phyloP scores from a whole-genome alignment of 2,113 vertebrate genomes.

The Passer domesticus region DNA sequence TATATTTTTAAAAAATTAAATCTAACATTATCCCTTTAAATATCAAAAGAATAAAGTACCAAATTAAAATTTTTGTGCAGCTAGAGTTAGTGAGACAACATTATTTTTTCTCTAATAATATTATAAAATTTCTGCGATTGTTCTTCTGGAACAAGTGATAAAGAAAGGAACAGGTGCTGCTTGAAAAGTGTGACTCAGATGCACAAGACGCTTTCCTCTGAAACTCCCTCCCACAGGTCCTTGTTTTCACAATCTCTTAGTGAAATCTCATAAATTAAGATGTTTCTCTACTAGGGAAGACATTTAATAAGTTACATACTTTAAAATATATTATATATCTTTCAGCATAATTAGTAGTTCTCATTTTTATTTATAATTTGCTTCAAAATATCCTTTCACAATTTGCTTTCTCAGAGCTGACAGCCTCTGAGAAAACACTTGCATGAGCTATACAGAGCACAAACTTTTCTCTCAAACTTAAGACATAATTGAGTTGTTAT shows the following conservation, averaged over 20 bases:
- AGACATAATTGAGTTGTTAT: constrained; percentile 36
- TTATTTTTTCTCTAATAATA: neutral
- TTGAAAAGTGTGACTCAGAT: neutral
- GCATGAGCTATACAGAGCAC: neutral
- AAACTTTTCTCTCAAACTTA: neutral
- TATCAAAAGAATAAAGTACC: neutral
- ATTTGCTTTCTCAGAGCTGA: neutral
- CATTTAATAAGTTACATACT: neutral
- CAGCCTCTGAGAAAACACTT: neutral
- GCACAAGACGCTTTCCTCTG: neutral
- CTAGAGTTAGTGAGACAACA: neutral
- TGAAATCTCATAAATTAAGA: neutral
- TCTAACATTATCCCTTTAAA: neutral
- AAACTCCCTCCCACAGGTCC: neutral
- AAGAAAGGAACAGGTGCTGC: neutral
- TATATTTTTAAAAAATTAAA: neutral
- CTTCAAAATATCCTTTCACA: neutral
- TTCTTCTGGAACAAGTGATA: neutral
- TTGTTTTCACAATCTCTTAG: neutral
- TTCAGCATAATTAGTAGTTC: neutral
- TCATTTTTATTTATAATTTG: neutral
- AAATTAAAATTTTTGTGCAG: neutral
- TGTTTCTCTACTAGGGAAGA: neutral
- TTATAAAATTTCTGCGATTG: neutral
- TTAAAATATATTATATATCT: neutral